Evolutionary conservation across 2,888 invertebrate genomes (phyloP), one percentile per base, ranked within the genome.

Genomic region (Tenthredo notha): DNA sequence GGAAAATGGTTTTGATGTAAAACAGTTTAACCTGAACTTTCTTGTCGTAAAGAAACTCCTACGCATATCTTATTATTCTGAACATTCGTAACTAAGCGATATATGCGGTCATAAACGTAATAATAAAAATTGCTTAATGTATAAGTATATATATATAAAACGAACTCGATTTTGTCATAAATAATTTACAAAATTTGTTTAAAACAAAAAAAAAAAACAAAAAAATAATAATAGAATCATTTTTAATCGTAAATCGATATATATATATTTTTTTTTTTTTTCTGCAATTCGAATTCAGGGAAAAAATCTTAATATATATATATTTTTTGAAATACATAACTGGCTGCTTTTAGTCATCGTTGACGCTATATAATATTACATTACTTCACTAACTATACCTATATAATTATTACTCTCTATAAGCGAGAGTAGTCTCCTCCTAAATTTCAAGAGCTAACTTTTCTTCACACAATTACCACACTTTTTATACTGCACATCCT

Each of bases 21-120:
- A 90, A 89, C 89, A 90, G 88, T 88, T 86, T 87, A 89, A 89
- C 88, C 87, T 89, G 88, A 80, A 77, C 88, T 89, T 90, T 89
- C 89, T 87, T 87, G 89, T 90, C 90, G 89, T 90, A 90, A 90
- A 90, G 85, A 87, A 88, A 87, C 90, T 90, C 90, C 90, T 89
- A 90, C 90, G 88, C 89, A 29, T 12, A 29, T 12, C n/a, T 40
- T 18, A 7, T 50, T 50, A 15, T 33, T 1, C 18, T n/a, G 18
- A 37, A n/a, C 6, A 18, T 33, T 33, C n/a, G 70, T 37, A 29
- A 70, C 37, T n/a, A 70, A 70, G 21, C 61, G 9, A 37, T 70
- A 15, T 15, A 47, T 47, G 10, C 54, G 33, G 1, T 6, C 18
- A 67, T 67, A 33, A 15, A 5, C 50, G 50, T 18, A 50, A 50